Evolutionary conservation across 2,113 vertebrate genomes (phyloP).

Genomic region (Macrotis lagotis): DNA sequence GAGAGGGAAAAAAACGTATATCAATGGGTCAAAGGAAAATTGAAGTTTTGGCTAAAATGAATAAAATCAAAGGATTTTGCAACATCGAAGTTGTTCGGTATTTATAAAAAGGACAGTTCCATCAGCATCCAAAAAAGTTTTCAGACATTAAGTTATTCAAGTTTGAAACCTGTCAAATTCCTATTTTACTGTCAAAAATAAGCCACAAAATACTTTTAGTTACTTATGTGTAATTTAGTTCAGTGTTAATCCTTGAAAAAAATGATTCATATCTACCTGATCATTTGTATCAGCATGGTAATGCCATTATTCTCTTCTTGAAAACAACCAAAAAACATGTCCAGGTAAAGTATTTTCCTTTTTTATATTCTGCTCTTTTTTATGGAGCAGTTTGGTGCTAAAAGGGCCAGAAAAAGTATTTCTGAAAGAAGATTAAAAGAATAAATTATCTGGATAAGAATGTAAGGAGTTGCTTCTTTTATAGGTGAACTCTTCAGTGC

Average conservation of each 20-base stretch:
- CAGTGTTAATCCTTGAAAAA: background rate
- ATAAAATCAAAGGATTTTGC: background rate
- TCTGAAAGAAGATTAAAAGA: background rate
- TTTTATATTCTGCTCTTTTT: background rate
- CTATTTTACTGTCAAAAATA: background rate
- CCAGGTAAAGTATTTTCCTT: background rate
- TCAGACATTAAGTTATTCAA: background rate
- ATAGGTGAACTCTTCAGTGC: background rate
- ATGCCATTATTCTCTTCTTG: background rate
- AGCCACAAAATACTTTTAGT: background rate
- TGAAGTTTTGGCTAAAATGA: background rate
- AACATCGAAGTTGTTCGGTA: background rate
- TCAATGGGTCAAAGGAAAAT: background rate
- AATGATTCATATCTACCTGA: background rate
- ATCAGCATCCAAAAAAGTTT: background rate
- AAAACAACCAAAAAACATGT: background rate
- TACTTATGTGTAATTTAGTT: background rate
- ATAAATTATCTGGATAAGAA: background rate
- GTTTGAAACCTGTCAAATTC: background rate
- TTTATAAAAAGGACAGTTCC: background rate
- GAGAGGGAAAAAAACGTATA: background rate
- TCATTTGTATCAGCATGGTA: background rate
- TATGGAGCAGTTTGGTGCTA: background rate
- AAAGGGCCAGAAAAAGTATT: background rate
- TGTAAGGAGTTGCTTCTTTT: background rate